phyloP scores from a whole-genome alignment of 2,888 invertebrate genomes.

The Eucera pruinosa region DNA sequence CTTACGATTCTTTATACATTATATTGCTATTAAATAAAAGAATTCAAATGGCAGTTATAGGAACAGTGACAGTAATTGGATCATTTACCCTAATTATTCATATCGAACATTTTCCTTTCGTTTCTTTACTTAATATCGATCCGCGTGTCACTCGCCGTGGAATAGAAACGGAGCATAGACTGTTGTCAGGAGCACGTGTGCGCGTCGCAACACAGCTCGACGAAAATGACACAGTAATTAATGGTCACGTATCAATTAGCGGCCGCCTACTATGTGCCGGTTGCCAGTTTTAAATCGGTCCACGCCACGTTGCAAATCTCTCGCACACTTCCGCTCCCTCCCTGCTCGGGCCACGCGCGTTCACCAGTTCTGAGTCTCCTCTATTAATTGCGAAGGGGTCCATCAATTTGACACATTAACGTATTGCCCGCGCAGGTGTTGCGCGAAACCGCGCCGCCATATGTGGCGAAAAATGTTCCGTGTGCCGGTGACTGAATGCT shows the following conservation, averaged over 20 bases:
- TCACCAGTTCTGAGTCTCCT: slow-evolving; percentile 55
- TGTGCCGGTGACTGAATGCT: slow-evolving; percentile 55
- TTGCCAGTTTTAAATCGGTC: slow-evolving; percentile 79
- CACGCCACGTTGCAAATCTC: slow-evolving; percentile 66
- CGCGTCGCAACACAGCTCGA: slow-evolving; percentile 77
- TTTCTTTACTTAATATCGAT: slow-evolving; percentile 13
- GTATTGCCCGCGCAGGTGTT: slow-evolving; percentile 83
- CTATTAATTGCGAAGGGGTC: slow-evolving; percentile 83
- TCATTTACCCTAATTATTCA: too few relatives aligned
- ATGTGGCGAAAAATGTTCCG: slow-evolving; percentile 70
- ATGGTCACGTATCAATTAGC: slow-evolving; percentile 83
- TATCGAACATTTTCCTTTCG: not conserved
- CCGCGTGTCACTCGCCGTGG: slow-evolving; percentile 17
- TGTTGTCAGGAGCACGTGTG: slow-evolving; percentile 81
- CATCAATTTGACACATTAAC: slow-evolving; percentile 84
- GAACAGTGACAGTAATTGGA: too few relatives aligned
- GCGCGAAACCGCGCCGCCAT: slow-evolving; percentile 73
- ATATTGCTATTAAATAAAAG: too few relatives aligned
- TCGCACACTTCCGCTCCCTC: slow-evolving; percentile 23
- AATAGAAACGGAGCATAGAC: slow-evolving; percentile 50
- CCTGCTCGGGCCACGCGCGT: slow-evolving; percentile 31
- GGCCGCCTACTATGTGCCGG: slow-evolving; percentile 72
- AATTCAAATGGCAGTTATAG: too few relatives aligned
- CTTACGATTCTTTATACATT: too few relatives aligned
- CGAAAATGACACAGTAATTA: slow-evolving; percentile 84